Evolutionary conservation across 1,140 invertebrate species (phyloP).

Genomic region (Meloidogyne exigua): DNA sequence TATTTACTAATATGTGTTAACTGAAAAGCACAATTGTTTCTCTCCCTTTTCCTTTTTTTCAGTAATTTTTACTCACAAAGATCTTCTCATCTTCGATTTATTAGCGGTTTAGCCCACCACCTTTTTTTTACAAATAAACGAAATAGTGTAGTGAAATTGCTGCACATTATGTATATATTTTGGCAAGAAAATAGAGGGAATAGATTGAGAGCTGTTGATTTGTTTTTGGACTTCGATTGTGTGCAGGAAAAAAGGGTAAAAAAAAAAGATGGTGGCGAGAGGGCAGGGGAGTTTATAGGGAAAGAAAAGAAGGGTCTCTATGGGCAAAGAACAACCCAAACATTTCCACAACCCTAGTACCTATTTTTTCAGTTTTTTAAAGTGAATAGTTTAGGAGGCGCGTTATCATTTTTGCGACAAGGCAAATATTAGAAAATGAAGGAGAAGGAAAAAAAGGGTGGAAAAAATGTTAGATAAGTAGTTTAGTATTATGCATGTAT

Average conservation of each 20-base stretch:
- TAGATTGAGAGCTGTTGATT: background rate
- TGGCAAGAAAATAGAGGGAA: constrained; percentile 8
- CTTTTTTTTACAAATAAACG: background rate
- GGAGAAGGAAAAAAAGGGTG: background rate
- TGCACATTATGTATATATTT: constrained; percentile 8
- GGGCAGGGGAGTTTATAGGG: background rate
- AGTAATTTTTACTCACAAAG: background rate
- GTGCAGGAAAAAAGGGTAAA: constrained; percentile 8
- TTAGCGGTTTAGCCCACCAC: background rate
- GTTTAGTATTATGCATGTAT: background rate
- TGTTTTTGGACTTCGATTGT: background rate
- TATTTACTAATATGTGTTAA: background rate
- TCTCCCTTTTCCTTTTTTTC: background rate
- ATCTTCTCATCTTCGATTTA: background rate
- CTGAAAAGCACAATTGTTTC: background rate
- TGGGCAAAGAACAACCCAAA: constrained; percentile 9
- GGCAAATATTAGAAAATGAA: constrained; percentile 3
- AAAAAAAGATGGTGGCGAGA: background rate
- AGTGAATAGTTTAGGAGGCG: background rate
- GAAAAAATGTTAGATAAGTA: background rate
- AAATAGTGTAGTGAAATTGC: background rate
- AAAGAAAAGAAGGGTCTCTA: background rate
- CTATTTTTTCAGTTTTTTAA: background rate
- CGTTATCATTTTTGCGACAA: constrained; percentile 4
- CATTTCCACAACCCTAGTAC: background rate